Evolutionary conservation across 2,888 invertebrate genomes (phyloP), one percentile per base, ranked within the genome.

Genomic region (Zootermopsis nevadensis): DNA sequence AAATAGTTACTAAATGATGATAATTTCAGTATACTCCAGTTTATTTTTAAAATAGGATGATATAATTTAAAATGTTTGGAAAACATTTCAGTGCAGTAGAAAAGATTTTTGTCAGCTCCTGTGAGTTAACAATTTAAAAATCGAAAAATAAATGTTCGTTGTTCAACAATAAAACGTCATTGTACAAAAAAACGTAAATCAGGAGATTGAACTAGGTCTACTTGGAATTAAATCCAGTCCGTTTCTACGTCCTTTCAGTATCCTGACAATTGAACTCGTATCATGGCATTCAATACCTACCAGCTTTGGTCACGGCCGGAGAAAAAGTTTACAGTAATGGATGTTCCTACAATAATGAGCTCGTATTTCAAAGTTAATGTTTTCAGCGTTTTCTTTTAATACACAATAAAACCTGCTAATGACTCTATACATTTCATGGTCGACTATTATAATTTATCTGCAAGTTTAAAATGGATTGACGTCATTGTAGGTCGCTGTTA

Each of bases 361-460:
- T 60, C 60, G 60, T 60, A 27, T 60, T 60, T 27, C 60, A n/a
- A 60, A 60, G 60, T 27, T 60, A 60, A 60, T 60, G 60, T 60
- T 60, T 27, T 60, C n/a, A 60, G 60, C n/a, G 60, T 60, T 12
- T 60, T n/a, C 60, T 60, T 27, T 60, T 60, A 60, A 60, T n/a
- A 3, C 60, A 60, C 27, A 60, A 8, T 27, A 60, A 60, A 60
- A 60, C 48, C 27, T 60, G 60, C 60, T 60, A 60, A 60, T 60
- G 60, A 60, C 27, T 60, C n/a, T n/a, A 60, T 27, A 60, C n/a
- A 60, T 60, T 60, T 60, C 60, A 60, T 27, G 60, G 60, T n/a
- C n/a, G n/a, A n/a, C n/a, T 48, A 48, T 48, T 48, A 48, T 48
- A 48, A 48, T 48, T 48, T 48, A 48, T 48, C 60, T 60, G 60